phyloP scores from a whole-genome alignment of 1,140 invertebrate genomes.

The Lutraria rhynchaena region DNA sequence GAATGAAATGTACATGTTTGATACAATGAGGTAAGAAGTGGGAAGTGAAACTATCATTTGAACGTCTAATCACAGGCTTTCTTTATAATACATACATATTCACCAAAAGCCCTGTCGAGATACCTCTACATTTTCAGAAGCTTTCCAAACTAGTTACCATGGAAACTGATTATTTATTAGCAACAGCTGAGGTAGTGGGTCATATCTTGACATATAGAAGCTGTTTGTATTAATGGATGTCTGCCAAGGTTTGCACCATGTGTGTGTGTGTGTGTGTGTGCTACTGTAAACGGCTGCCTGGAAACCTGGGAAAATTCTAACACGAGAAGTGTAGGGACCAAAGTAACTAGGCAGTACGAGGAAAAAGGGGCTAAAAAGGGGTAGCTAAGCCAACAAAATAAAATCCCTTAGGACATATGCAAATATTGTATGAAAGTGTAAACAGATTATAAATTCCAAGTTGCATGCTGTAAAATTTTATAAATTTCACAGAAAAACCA shows the following conservation, averaged over 20 bases:
- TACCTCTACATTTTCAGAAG: constrained; percentile 12
- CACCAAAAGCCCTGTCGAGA: constrained; percentile 10
- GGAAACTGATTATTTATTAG: constrained; percentile 47
- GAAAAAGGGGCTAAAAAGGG: constrained; percentile 23
- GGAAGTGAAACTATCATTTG: too few species aligned
- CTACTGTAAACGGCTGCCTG: too few species aligned
- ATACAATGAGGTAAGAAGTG: too few species aligned
- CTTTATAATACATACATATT: background rate
- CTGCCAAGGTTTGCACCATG: constrained; percentile 43
- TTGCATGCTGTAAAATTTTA: too few species aligned
- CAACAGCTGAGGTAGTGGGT: constrained; percentile 35
- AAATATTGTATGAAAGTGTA: too few species aligned
- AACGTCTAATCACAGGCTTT: background rate
- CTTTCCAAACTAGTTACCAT: constrained; percentile 26
- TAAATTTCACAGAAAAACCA: too few species aligned
- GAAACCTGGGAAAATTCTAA: constrained; percentile 6
- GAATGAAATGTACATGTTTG: too few species aligned
- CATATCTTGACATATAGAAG: constrained; percentile 38
- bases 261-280: constrained; percentile 17
- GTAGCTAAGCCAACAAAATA: too few species aligned
- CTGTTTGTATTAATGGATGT: constrained; percentile 5
- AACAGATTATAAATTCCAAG: too few species aligned
- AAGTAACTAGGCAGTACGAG: background rate
- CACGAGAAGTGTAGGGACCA: too few species aligned
- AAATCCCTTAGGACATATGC: too few species aligned